phyloP scores from a whole-genome alignment of 2,888 invertebrate genomes.

The Stenodema calcarata region DNA sequence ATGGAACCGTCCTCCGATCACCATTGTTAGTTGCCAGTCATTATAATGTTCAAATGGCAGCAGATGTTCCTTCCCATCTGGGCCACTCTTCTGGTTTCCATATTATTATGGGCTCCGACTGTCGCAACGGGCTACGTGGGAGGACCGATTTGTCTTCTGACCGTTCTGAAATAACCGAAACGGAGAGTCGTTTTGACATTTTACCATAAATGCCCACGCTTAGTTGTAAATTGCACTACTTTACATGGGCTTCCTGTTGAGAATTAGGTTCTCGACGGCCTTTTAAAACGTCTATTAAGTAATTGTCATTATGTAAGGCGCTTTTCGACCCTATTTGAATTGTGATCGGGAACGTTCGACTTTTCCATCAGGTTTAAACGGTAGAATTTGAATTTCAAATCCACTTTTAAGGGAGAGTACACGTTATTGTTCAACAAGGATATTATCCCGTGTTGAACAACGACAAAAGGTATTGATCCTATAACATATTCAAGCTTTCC shows the following conservation, averaged over 20 bases:
- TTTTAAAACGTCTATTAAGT: background rate
- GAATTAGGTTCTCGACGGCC: background rate
- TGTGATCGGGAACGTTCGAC: background rate
- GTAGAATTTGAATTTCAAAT: background rate
- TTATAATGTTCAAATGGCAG: background rate
- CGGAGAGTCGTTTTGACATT: background rate
- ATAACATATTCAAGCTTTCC: background rate
- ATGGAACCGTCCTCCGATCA: too few relatives aligned
- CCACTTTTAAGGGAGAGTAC: background rate
- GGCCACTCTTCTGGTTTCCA: background rate
- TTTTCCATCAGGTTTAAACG: background rate
- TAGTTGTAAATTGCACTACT: background rate
- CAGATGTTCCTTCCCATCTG: background rate
- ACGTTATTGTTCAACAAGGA: background rate
- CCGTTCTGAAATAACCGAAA: background rate
- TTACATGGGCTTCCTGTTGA: background rate
- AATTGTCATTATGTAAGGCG: background rate
- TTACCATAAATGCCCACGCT: conserved; percentile 2
- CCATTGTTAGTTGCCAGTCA: background rate
- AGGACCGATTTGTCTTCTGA: background rate
- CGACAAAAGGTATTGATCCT: background rate
- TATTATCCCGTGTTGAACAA: background rate
- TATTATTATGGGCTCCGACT: background rate
- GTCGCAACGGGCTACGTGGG: background rate
- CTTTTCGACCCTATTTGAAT: background rate